These are phyloP conservation scores for Hoplias malabaricus DNA, from an alignment of 2,113 vertebrate genomes.

Conservation along the genomic window DNA sequence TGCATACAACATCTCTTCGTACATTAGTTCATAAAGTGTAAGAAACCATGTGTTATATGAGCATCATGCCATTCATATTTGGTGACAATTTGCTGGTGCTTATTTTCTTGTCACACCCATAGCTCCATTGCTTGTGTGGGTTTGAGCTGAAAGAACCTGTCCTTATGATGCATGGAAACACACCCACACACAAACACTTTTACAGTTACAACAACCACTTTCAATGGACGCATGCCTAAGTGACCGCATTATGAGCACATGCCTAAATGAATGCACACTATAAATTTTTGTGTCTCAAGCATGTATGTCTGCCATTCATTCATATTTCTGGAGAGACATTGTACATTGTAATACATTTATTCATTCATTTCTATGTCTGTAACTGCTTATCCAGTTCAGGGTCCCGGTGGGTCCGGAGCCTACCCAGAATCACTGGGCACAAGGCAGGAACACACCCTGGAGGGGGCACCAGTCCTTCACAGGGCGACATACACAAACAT, in stretches of 20 bases:
- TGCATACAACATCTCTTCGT: neutral
- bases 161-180: constrained; percentile 18
- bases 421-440: too few relatives aligned
- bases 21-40: neutral
- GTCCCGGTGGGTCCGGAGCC: too few relatives aligned
- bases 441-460: too few relatives aligned
- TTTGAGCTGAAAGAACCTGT: constrained; percentile 33
- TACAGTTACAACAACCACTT: neutral
- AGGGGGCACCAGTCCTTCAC: too few relatives aligned
- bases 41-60: neutral
- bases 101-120: constrained; percentile 8
- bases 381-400: too few relatives aligned
- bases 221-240: neutral
- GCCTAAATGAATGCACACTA: too few relatives aligned
- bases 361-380: too few relatives aligned
- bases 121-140: neutral
- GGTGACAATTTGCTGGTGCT: neutral
- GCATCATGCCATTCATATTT: constrained; percentile 17
- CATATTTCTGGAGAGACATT: too few relatives aligned
- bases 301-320: too few relatives aligned
- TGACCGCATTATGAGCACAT: neutral
- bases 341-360: too few relatives aligned
- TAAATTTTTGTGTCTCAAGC: too few relatives aligned
- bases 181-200: neutral
- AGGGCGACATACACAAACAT: too few relatives aligned